Evolutionary conservation across 1,140 invertebrate genomes (phyloP).

Genomic region (Drosophila nasuta): DNA sequence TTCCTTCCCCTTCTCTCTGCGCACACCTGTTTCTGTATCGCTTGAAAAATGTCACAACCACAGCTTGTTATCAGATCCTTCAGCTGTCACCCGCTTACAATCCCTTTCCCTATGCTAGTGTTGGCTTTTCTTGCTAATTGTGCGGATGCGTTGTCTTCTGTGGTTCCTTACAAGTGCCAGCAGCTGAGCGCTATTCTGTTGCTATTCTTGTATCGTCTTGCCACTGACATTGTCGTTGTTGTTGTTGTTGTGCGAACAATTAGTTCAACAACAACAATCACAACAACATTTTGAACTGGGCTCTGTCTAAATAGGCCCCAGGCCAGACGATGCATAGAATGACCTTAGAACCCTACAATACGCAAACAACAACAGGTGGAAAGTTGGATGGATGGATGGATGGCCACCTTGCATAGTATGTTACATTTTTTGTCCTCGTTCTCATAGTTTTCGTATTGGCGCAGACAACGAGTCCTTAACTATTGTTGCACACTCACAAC

Average conservation of each 20-base stretch:
- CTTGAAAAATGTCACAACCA: slow-evolving; percentile 35
- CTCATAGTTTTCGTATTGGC: neutral
- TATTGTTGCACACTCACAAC: slow-evolving; percentile 3
- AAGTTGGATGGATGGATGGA: slow-evolving; percentile 1
- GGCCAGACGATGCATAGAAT: slow-evolving; percentile 21
- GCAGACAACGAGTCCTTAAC: slow-evolving; percentile 19
- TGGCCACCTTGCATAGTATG: neutral
- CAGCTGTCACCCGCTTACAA: slow-evolving; percentile 25
- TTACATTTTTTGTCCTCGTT: neutral
- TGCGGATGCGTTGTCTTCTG: slow-evolving; percentile 39
- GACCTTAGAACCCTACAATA: slow-evolving; percentile 34
- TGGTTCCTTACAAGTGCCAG: slow-evolving; percentile 33
- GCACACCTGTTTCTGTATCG: slow-evolving; percentile 28
- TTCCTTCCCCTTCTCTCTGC: neutral
- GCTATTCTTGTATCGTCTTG: slow-evolving; percentile 55
- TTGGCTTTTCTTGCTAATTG: slow-evolving; percentile 38
- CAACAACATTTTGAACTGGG: slow-evolving; percentile 13
- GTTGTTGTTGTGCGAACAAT: slow-evolving; percentile 34
- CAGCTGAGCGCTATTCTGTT: slow-evolving; percentile 13
- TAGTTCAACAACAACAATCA: slow-evolving; percentile 21
- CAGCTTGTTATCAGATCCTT: slow-evolving; percentile 57
- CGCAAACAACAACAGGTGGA: slow-evolving; percentile 50
- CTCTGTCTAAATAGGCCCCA: slow-evolving; percentile 28
- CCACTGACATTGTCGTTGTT: slow-evolving; percentile 54
- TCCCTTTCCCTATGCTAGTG: neutral